Conservation (phyloP, 2,113 vertebrate genomes). For the Solenodon paradoxus region DNA sequence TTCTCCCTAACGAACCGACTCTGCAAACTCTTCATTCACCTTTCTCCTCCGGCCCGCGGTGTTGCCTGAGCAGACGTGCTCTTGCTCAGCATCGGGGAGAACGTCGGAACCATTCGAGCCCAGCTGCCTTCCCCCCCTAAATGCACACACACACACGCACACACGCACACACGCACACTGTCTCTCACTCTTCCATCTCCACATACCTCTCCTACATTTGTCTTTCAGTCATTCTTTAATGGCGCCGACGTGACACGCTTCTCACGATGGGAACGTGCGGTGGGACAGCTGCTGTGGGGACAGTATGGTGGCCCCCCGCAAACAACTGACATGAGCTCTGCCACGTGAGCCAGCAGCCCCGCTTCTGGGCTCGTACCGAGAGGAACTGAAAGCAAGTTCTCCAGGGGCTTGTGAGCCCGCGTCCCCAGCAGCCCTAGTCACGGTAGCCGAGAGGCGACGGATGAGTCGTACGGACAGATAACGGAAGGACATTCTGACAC, state of each 20-base stretch:
- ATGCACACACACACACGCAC: background rate
- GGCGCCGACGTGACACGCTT: background rate
- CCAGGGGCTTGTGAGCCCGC: background rate
- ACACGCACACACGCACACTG: background rate
- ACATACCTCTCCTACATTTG: background rate
- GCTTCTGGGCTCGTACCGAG: background rate
- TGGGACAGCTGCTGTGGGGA: background rate
- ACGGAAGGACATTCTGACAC: background rate
- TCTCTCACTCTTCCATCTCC: background rate
- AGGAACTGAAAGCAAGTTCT: background rate
- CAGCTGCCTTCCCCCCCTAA: background rate
- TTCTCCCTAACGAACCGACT: background rate
- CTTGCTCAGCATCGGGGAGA: background rate
- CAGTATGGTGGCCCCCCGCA: background rate
- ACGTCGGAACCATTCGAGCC: background rate
- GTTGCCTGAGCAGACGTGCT: background rate
- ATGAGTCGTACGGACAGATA: accelerated
- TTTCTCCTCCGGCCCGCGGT: background rate
- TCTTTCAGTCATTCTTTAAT: background rate
- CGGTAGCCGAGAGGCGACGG: background rate
- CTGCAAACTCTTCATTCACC: background rate
- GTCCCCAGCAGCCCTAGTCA: background rate
- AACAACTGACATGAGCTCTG: background rate
- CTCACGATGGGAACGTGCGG: background rate
- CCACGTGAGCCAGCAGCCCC: background rate